A percentile compares a stretch with the other conserved stretches of the same genome.
Evolutionary conservation across 2,888 invertebrate genomes (phyloP).

Genomic region (Heteromyza rotundicornis): DNA sequence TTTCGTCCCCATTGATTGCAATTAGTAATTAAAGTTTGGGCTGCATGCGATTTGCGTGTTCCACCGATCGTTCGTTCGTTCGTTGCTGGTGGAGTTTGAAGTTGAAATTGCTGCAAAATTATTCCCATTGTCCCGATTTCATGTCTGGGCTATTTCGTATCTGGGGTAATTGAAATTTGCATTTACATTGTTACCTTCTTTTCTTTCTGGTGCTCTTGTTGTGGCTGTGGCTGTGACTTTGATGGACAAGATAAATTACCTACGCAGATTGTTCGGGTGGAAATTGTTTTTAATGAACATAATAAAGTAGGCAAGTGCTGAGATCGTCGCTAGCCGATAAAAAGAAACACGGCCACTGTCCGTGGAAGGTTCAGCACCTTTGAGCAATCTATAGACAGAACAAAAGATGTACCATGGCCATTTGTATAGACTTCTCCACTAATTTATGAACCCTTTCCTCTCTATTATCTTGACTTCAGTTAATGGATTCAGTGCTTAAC

Average conservation of each 20-base stretch:
- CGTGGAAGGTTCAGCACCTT: too few relatives aligned
- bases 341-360: too few relatives aligned
- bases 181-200: slow-evolving; percentile 29
- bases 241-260: slow-evolving; percentile 18
- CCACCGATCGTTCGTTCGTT: not conserved
- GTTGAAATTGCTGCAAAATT: not conserved
- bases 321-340: too few relatives aligned
- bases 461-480: too few relatives aligned
- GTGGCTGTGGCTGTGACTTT: not conserved
- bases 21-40: slow-evolving; percentile 48
- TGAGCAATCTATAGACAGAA: too few relatives aligned
- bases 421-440: too few relatives aligned
- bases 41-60: slow-evolving; percentile 14
- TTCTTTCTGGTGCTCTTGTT: not conserved
- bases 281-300: not conserved
- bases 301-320: too few relatives aligned
- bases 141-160: not conserved
- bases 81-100: not conserved
- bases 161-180: slow-evolving; percentile 39
- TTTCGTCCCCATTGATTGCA: slow-evolving; percentile 34
- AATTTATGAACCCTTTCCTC: too few relatives aligned
- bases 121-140: not conserved
- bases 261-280: slow-evolving; percentile 8
- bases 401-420: too few relatives aligned
- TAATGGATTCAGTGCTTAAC: too few relatives aligned